Evolutionary conservation across 1,140 invertebrate species (phyloP).

Genomic region (Platyscapa corneri): DNA sequence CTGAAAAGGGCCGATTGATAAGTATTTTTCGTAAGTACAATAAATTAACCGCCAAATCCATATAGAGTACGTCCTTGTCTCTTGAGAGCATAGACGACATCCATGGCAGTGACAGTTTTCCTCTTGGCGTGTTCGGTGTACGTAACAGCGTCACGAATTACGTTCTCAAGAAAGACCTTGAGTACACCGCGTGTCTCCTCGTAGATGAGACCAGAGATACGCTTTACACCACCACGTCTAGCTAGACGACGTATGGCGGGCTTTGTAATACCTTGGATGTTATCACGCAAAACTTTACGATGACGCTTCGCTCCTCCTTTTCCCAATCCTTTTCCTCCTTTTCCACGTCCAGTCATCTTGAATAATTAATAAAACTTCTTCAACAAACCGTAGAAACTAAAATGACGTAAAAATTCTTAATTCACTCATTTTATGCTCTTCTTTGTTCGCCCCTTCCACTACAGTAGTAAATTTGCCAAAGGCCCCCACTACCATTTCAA

Average conservation of each 20-base stretch:
- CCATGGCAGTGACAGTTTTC: constrained; percentile 75
- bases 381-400: too few species aligned
- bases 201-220: constrained; percentile 76
- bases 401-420: too few species aligned
- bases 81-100: constrained; percentile 90
- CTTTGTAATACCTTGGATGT: constrained; percentile 54
- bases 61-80: constrained; percentile 84
- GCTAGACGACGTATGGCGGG: constrained; percentile 71
- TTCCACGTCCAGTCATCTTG: too few species aligned
- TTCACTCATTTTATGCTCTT: too few species aligned
- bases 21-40: not conserved
- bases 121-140: constrained; percentile 34
- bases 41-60: constrained; percentile 78
- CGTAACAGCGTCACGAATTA: constrained; percentile 26
- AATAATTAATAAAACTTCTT: too few species aligned
- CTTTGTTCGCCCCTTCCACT: too few species aligned
- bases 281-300: constrained; percentile 76
- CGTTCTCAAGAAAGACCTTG: constrained; percentile 55
- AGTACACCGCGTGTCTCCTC: constrained; percentile 9
- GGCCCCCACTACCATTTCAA: too few species aligned
- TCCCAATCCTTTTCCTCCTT: too few species aligned
- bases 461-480: too few species aligned
- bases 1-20: constrained; percentile 24
- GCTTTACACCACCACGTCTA: constrained; percentile 80
- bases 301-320: constrained; percentile 81